Evolutionary conservation across 1,140 invertebrate species (phyloP).

Genomic region (Bactericera cockerelli): DNA sequence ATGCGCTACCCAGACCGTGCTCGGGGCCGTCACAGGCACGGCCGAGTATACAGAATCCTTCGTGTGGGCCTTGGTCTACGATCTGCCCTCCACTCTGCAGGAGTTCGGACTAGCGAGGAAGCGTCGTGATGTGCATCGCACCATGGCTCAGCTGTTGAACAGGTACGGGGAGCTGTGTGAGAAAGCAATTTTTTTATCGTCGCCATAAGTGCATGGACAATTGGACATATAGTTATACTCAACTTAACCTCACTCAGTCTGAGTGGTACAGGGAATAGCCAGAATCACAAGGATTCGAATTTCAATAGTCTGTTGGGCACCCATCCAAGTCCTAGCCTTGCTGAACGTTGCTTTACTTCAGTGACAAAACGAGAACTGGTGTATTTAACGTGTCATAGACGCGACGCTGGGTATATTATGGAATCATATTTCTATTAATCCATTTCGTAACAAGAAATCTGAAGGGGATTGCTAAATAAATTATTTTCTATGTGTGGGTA

Average conservation of each 20-base stretch:
- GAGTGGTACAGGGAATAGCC: too few relatives aligned
- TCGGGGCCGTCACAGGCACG: background rate
- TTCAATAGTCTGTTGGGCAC: too few relatives aligned
- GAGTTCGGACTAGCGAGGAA: background rate
- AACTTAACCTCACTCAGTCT: too few relatives aligned
- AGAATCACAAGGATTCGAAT: too few relatives aligned
- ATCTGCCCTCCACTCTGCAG: background rate
- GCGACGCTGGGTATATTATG: background rate
- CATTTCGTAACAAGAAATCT: background rate
- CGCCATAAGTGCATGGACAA: background rate
- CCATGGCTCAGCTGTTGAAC: background rate
- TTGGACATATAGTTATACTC: background rate
- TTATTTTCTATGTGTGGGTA: background rate
- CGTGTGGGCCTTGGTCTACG: slow-evolving; percentile 4
- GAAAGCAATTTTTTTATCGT: background rate
- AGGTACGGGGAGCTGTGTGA: background rate
- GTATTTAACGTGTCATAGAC: background rate
- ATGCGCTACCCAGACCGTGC: background rate
- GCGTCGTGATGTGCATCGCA: background rate
- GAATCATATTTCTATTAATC: background rate
- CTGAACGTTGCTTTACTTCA: too few relatives aligned
- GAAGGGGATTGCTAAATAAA: background rate
- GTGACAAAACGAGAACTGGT: too few relatives aligned
- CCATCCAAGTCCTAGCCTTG: too few relatives aligned
- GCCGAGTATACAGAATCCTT: slow-evolving; percentile 5